Base-by-base conservation (phyloP, 2,113 vertebrate genomes). In the Cromileptes altivelis region DNA sequence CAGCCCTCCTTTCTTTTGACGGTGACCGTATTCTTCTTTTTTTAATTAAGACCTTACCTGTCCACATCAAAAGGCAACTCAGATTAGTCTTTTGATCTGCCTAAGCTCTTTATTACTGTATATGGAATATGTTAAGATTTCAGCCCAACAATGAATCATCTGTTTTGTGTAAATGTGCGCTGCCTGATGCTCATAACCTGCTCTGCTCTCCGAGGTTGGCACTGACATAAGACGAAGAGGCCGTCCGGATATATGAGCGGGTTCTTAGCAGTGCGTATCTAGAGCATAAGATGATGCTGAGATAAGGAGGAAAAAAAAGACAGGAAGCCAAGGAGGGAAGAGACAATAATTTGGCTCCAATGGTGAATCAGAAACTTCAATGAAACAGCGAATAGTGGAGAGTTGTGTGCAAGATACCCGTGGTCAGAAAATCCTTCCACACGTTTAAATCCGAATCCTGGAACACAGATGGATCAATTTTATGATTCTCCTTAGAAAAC, bases 41-140 rank as follows among this genome's bases (percentile, higher is more conserved):
- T 92, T 93, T 88, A 92, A 93, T 91, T 91, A 91, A 93, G 90
- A 85, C 85, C 79, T 75, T 92, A 91, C 89, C 87, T 93, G 91
- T 91, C 87, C 86, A 91, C 92, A 90, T 93, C 90, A 92, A 92
- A 92, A 88, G 73, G 67, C 63, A 78, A 72, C 69, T 72, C 72
- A 91, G 90, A 90, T 89, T 89, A 90, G 92, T 82, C 87, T 82
- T 93, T 92, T 93, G 92, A 94, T 94, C 89, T 78, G 49, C 47
- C 84, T 92, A 91, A 94, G 89, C 93, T 90, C 88, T 88, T 92
- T 92, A 92, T 92, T 93, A 92, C 85, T 84, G 74, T 79, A 77
- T 84, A 90, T 73, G 83, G 82, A 92, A 89, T 70, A 92, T 88
- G 85, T 91, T 85, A 81, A 80, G 85, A 89, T 88, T 89, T 91